Base-by-base conservation (phyloP, 1,140 invertebrate genomes). In the Panagrolaimus sp. region DNA sequence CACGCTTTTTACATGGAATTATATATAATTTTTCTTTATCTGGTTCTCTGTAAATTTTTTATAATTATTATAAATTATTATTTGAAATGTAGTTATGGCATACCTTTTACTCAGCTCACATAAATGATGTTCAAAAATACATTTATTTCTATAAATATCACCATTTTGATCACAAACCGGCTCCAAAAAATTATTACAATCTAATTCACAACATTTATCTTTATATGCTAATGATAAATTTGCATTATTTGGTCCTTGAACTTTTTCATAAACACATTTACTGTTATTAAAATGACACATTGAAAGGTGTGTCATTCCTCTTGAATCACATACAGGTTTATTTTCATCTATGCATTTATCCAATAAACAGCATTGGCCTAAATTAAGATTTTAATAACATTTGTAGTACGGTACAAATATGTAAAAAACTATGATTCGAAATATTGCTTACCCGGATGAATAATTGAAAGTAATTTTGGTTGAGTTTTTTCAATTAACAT, bases 101-200 rank as follows among this genome's bases (percentile, higher is more conserved):
- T 38, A 38, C 2, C 32, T 38, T 38, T 38, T 38, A 4, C 32
- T 38, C n/a, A 38, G 32, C 17, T 65, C 44, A 32, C 63, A 65
- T 2, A 32, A 21, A 17, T 45, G 21, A 45, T 65, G 38, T 38
- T 65, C 38, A 24, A 65, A 65, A 1, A 65, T 26, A 15, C 63
- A 65, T 46, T 43, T 43, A 65, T 65, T 65, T 15, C 63, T 21
- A 24, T 65, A 46, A 8, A 32, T 43, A n/a, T 12, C 14, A 7
- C 63, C 32, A 44, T 65, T 14, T 65, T 65, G 52, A 58, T 58
- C 52, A 21, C 52, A 58, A 12, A 58, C 52, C 4, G 52, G 52
- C 52, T 58, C 52, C 52, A 21, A 58, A 21, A 21, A 26, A 58
- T 58, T 28, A 24, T 21, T 58, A 17, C 52, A 58, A 58, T 58